Conservation (phyloP, 2,888 invertebrate species). For the Pyrrhosoma nymphula region DNA sequence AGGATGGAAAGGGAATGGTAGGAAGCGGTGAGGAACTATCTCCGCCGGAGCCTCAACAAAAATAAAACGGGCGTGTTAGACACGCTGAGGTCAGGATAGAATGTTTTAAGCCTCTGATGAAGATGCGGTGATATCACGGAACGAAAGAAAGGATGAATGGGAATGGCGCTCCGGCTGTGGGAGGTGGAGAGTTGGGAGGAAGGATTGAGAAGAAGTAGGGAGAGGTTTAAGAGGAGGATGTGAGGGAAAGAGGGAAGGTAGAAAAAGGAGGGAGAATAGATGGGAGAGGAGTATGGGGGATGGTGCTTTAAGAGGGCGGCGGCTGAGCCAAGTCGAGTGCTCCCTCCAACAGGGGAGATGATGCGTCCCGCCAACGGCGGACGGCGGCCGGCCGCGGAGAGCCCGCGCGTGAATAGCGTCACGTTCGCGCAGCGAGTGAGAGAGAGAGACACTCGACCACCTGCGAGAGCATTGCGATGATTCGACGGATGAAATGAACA, state of each 20-base stretch:
- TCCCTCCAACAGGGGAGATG: background rate
- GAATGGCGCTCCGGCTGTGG: background rate
- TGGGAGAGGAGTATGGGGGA: background rate
- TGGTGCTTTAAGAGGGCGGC: background rate
- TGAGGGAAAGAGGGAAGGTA: background rate
- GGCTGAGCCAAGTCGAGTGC: background rate
- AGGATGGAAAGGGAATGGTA: background rate
- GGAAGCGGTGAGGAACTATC: background rate
- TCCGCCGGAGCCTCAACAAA: background rate
- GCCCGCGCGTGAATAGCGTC: slow-evolving; percentile 1
- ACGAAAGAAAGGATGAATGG: slow-evolving; percentile 36
- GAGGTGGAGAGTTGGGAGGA: background rate
- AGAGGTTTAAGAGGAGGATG: background rate
- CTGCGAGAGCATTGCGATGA: background rate
- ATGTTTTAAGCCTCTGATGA: slow-evolving; percentile 19
- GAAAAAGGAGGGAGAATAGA: background rate
- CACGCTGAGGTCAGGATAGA: slow-evolving; percentile 36
- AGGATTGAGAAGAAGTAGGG: background rate
- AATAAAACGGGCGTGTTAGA: slow-evolving; percentile 29
- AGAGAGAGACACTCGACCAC: background rate
- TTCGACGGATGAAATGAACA: background rate
- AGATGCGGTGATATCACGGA: slow-evolving; percentile 35
- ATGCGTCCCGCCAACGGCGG: background rate
- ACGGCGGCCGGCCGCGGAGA: no score
- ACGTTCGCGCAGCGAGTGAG: background rate